phyloP scores from a whole-genome alignment of 2,888 invertebrate genomes.

The Aporophyla nigra region DNA sequence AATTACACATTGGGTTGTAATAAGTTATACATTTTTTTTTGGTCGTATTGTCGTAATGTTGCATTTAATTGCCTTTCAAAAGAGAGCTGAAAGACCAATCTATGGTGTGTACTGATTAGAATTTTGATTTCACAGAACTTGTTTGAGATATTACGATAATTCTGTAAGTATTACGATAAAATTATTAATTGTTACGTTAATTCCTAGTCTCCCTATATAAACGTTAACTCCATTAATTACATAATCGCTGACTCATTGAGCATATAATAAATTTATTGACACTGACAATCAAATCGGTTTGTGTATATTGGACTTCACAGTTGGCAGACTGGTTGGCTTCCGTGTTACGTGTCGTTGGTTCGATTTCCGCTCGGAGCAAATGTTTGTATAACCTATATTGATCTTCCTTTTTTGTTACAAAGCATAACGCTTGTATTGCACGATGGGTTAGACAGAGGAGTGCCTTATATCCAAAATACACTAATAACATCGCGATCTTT shows the following conservation, averaged over 20 bases:
- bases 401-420: background rate
- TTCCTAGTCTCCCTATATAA: background rate
- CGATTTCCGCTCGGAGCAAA: background rate
- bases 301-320: background rate
- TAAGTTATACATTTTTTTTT: no score
- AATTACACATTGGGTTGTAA: no score
- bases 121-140: no score
- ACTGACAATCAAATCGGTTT: background rate
- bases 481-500: no score
- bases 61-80: no score
- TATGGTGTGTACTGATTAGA: no score
- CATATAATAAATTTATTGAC: background rate
- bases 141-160: no score
- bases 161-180: no score
- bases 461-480: background rate
- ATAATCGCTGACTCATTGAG: background rate
- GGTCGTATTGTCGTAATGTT: no score
- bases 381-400: background rate
- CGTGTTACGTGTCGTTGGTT: background rate
- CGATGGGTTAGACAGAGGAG: background rate
- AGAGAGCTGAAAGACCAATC: no score
- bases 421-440: background rate
- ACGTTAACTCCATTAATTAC: background rate
- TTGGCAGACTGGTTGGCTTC: background rate
- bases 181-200: no score